These are phyloP conservation scores for Stenoptilia bipunctidactyla DNA, from an alignment of 2,888 invertebrate species.

Conservation along the genomic window DNA sequence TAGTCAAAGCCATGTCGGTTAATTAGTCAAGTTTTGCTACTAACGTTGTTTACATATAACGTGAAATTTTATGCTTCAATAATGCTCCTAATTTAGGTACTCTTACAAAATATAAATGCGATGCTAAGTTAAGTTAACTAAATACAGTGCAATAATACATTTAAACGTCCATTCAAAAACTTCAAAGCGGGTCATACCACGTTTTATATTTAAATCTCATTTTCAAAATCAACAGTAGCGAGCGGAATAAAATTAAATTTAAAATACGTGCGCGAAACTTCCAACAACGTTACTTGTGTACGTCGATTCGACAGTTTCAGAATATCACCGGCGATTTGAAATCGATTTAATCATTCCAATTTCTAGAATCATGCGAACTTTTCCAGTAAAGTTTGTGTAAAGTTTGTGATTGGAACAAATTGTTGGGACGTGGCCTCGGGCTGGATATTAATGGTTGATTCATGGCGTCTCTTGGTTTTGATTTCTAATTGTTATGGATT, in stretches of 20 bases:
- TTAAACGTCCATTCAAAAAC: too few relatives aligned
- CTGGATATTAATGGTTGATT: conserved; percentile 58
- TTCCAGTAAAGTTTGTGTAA: conserved; percentile 55
- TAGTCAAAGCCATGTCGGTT: too few relatives aligned
- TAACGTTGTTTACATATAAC: too few relatives aligned
- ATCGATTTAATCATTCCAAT: conserved; percentile 58
- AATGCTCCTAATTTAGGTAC: too few relatives aligned
- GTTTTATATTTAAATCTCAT: conserved; percentile 28
- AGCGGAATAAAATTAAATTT: conserved; percentile 43
- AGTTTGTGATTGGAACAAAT: conserved; percentile 63
- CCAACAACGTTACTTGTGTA: conserved; percentile 42
- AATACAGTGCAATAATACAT: too few relatives aligned
- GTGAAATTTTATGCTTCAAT: too few relatives aligned
- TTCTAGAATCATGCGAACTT: conserved; percentile 62
- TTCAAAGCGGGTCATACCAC: too few relatives aligned
- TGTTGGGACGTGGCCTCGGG: conserved; percentile 57
- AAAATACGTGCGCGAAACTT: conserved; percentile 36
- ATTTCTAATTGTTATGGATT: conserved; percentile 1
- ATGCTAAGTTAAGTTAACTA: too few relatives aligned
- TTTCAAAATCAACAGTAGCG: conserved; percentile 21
- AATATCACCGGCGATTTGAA: conserved; percentile 59
- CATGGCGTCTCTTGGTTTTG: conserved; percentile 33
- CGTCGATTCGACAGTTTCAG: conserved; percentile 57
- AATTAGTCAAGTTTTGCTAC: too few relatives aligned
- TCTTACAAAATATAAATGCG: too few relatives aligned